Evolutionary conservation across 2,888 invertebrate genomes (phyloP).

Genomic region (Plebejus melissa): DNA sequence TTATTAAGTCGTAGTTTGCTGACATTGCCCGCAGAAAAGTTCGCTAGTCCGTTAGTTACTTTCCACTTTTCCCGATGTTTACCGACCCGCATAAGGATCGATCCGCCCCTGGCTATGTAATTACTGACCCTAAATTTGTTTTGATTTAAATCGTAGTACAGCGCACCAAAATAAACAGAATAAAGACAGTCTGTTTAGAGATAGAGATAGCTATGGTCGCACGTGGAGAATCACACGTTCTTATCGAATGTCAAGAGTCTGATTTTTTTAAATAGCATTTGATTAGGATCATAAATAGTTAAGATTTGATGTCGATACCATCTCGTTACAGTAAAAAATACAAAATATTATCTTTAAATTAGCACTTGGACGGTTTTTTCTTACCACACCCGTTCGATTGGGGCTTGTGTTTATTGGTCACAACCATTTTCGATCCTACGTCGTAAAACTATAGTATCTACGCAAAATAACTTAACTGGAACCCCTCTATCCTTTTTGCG

Average conservation of each 20-base stretch:
- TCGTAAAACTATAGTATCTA: constrained; percentile 59
- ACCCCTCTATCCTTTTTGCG: constrained; percentile 72
- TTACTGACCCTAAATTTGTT: constrained; percentile 43
- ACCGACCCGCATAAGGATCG: constrained; percentile 66
- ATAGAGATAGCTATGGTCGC: too few species aligned
- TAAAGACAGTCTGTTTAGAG: constrained; percentile 11
- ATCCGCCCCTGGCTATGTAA: constrained; percentile 49
- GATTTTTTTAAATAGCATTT: too few species aligned
- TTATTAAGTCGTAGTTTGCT: constrained; percentile 52
- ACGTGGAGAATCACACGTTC: too few species aligned
- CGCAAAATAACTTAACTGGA: constrained; percentile 64
- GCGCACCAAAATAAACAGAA: neutral
- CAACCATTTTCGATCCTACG: constrained; percentile 44
- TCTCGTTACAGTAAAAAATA: too few species aligned
- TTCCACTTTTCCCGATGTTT: constrained; percentile 60
- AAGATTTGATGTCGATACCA: neutral
- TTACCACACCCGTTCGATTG: constrained; percentile 42
- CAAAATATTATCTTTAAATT: neutral
- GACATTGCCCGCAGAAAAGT: constrained; percentile 68
- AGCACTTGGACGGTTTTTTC: neutral
- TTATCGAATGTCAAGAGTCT: too few species aligned
- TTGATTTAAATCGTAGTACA: constrained; percentile 42
- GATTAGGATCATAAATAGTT: too few species aligned
- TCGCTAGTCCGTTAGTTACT: constrained; percentile 54
- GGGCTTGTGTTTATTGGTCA: constrained; percentile 61